Evolutionary conservation across 2,797 vertebrate species (phyloP), one percentile per base, ranked within the genome.

Genomic region (Channa striata): DNA sequence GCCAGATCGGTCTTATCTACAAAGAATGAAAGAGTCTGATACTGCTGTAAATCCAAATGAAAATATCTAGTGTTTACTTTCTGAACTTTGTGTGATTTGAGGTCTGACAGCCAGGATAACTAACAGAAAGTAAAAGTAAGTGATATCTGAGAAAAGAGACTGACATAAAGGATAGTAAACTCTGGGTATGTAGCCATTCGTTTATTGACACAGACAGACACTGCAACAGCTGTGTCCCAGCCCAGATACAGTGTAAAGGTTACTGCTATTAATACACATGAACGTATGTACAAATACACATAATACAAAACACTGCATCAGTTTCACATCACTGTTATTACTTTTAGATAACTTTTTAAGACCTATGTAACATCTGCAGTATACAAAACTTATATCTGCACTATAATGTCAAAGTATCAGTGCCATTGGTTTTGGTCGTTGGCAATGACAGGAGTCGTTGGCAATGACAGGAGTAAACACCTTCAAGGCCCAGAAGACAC

Each of bases 141-240:
- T 43, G 9, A 34, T 46, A 51, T 33, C 8, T 50, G 69, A 50
- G 25, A 4, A 16, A 23, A 4, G n/a, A 34, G 11, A 0, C 0
- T 17, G 33, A 21, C 19, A 37, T 57, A 49, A 46, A 61, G n/a
- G 19, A 7, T 12, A 53, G 40, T 48, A 47, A 51, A 42, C 53
- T 52, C 16, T 50, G 23, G 56, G 20, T 56, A 48, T 51, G 23
- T 49, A 11, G n/a, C 25, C 6, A 13, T 49, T 25, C 52, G 5
- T 17, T 92, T 89, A 93, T 39, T 90, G 92, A 92, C 90, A 91
- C 77, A 72, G 63, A 74, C 89, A 90, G 86, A 59, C 49, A 57
- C 23, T 62, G 47, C 65, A 74, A 63, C 93, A 93, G 93, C 91
- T 93, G 90, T 87, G 57, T 78, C 77, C 85, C 75, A 81, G 63